Conservation (phyloP, 2,888 invertebrate genomes). For the Rotaria sp. region DNA sequence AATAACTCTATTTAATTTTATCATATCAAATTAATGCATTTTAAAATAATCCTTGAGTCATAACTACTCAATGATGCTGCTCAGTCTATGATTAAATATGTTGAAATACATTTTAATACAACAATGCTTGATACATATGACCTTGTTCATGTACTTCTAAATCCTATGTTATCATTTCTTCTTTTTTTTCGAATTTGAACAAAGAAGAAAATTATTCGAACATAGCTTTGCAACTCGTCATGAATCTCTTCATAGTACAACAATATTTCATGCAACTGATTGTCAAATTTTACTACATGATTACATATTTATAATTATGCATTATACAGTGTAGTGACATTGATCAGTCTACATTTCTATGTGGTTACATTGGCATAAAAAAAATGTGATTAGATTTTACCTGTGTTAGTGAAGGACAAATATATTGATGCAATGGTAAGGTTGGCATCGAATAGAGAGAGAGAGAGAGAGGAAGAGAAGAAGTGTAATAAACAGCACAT, state of each 20-base stretch:
- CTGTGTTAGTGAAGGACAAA: background rate
- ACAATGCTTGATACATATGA: too few species aligned
- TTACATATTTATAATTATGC: background rate
- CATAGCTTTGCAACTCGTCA: background rate
- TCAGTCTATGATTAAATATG: too few species aligned
- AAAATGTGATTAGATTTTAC: slow-evolving; percentile 2
- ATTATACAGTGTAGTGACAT: background rate
- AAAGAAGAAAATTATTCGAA: too few species aligned
- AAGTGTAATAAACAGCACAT: slow-evolving; percentile 19
- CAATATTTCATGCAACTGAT: background rate
- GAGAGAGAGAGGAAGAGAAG: background rate
- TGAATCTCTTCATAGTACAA: background rate
- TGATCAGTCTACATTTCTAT: background rate
- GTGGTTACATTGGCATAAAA: background rate
- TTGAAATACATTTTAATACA: too few species aligned
- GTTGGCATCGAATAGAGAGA: background rate
- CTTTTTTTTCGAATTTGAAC: too few species aligned
- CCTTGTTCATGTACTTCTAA: too few species aligned
- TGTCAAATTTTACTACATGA: background rate
- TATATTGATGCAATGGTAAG: background rate
- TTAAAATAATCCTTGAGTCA: too few species aligned
- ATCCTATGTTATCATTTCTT: too few species aligned
- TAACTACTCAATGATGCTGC: too few species aligned
- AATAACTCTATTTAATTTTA: too few species aligned
- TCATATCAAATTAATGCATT: too few species aligned